Evolutionary conservation across 2,888 invertebrate species (phyloP).

Genomic region (Gymnosoma rotundatum): DNA sequence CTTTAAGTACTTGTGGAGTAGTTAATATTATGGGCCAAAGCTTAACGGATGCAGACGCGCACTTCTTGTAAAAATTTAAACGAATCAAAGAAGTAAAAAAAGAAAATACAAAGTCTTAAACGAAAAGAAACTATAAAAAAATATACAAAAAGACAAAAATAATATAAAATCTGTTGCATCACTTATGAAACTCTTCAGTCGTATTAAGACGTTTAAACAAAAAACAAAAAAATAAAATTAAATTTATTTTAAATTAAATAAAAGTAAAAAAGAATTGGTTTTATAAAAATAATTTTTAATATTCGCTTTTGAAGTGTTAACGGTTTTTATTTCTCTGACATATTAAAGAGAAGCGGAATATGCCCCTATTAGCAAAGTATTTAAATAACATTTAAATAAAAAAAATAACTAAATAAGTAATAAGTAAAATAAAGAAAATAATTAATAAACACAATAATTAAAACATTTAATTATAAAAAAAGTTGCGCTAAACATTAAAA

Average conservation of each 20-base stretch:
- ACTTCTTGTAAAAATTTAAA: constrained; percentile 75
- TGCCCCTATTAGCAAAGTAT: too few relatives aligned
- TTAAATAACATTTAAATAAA: too few relatives aligned
- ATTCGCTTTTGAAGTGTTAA: constrained; percentile 6
- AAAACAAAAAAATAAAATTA: constrained; percentile 65
- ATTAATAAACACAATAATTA: too few relatives aligned
- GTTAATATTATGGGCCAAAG: constrained; percentile 66
- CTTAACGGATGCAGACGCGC: constrained; percentile 75
- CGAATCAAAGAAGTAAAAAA: constrained; percentile 60
- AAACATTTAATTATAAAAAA: neutral
- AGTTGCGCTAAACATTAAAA: neutral
- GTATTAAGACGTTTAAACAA: constrained; percentile 76
- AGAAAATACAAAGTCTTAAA: constrained; percentile 56
- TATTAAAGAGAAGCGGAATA: constrained; percentile 26
- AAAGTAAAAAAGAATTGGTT: constrained; percentile 8
- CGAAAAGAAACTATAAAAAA: constrained; percentile 65
- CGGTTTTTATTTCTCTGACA: neutral
- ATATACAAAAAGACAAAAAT: constrained; percentile 62
- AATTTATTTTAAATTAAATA: constrained; percentile 35
- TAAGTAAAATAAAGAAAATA: too few relatives aligned
- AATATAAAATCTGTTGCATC: constrained; percentile 83
- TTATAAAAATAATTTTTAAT: neutral
- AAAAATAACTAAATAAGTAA: too few relatives aligned
- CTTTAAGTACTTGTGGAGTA: constrained; percentile 26
- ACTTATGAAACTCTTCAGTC: constrained; percentile 82